A percentile compares a stretch with the other conserved stretches of the same genome.
Conservation (phyloP, 2,797 vertebrate species). For the Denticeps clupeoides region DNA sequence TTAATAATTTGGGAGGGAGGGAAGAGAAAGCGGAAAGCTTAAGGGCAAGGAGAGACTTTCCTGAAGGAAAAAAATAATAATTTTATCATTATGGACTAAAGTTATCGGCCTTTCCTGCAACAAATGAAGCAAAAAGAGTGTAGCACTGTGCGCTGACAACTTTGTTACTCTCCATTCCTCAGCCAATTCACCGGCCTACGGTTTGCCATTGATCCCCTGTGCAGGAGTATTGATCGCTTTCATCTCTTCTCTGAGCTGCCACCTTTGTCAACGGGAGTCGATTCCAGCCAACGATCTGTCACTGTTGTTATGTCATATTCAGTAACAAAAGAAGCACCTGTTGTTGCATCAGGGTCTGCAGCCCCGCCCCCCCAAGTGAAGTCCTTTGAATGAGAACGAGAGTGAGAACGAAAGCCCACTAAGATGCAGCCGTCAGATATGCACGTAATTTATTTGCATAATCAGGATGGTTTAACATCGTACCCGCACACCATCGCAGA, state of each 20-base stretch:
- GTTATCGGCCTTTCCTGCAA: too few species aligned
- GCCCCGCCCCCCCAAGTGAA: too few species aligned
- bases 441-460: too few species aligned
- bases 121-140: neutral
- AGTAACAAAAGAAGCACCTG: neutral
- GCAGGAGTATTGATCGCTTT: conserved; percentile 3
- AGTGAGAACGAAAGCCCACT: too few species aligned
- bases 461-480: too few species aligned
- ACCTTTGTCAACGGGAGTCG: conserved; percentile 3
- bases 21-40: conserved; percentile 4
- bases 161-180: neutral
- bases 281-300: neutral
- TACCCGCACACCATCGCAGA: too few species aligned
- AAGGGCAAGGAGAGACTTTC: neutral
- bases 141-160: neutral
- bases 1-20: conserved; percentile 14
- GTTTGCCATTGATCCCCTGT: neutral
- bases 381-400: too few species aligned
- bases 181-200: neutral
- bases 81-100: neutral
- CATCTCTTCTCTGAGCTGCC: conserved; percentile 1
- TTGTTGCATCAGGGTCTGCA: too few species aligned
- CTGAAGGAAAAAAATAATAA: neutral
- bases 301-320: neutral
- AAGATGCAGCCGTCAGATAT: conserved; percentile 8